A percentile compares a stretch with the other conserved stretches of the same genome.
Evolutionary conservation across 2,888 invertebrate species (phyloP).

Genomic region (Sinotaia quadrata): DNA sequence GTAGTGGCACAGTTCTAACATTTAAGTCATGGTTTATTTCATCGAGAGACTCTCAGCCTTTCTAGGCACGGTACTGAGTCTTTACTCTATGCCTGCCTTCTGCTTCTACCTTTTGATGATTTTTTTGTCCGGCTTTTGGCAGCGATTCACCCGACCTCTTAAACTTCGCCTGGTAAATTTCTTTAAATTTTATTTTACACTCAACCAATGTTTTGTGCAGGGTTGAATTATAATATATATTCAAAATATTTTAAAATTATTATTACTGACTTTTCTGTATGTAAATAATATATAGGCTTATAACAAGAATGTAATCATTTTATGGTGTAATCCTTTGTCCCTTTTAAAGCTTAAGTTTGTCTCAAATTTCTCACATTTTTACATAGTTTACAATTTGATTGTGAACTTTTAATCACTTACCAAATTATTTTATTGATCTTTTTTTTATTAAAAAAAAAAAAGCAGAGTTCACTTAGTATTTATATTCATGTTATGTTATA

Average conservation of each 20-base stretch:
- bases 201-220: background rate
- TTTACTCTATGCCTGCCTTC: constrained; percentile 61
- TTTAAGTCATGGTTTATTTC: background rate
- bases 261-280: background rate
- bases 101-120: constrained; percentile 59
- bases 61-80: constrained; percentile 31
- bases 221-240: background rate
- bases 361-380: too few relatives aligned
- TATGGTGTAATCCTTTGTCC: too few relatives aligned
- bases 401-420: too few relatives aligned
- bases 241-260: background rate
- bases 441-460: too few relatives aligned
- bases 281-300: background rate
- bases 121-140: constrained; percentile 55
- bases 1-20: too few relatives aligned
- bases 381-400: too few relatives aligned
- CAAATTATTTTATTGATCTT: too few relatives aligned
- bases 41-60: constrained; percentile 4
- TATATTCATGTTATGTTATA: too few relatives aligned
- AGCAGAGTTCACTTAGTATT: too few relatives aligned
- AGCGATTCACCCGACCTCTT: constrained; percentile 52
- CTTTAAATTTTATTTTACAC: constrained; percentile 7
- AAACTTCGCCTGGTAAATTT: constrained; percentile 52
- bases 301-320: too few relatives aligned
- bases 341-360: too few relatives aligned